These are phyloP conservation scores for Dunckerocampus dactyliophorus DNA, from an alignment of 2,113 vertebrate genomes.

Conservation along the genomic window DNA sequence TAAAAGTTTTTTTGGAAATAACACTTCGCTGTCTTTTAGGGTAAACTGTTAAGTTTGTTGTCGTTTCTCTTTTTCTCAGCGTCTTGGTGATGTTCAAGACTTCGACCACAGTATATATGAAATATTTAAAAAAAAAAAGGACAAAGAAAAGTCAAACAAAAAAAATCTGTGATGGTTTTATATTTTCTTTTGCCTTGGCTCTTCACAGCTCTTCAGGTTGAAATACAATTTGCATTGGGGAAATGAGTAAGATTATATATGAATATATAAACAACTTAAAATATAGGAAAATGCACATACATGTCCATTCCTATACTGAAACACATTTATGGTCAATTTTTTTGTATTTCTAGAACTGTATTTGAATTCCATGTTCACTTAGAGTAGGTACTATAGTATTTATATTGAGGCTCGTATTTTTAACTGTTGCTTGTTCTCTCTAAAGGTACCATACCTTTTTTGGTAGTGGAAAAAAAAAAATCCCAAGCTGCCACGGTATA, in stretches of 20 bases:
- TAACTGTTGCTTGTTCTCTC: slow-evolving; percentile 99
- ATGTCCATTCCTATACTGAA: slow-evolving; percentile 99
- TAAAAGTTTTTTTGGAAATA: slow-evolving; percentile 75
- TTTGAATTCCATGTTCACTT: slow-evolving; percentile 99
- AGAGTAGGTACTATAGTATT: slow-evolving; percentile 99
- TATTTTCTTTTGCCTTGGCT: slow-evolving; percentile 79
- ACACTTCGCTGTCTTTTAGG: slow-evolving; percentile 90
- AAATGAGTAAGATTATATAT: slow-evolving; percentile 99
- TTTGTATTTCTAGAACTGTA: slow-evolving; percentile 99
- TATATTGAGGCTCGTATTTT: slow-evolving; percentile 99
- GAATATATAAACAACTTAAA: slow-evolving; percentile 93
- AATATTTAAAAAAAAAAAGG: slow-evolving; percentile 58
- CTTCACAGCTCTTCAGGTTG: slow-evolving; percentile 98
- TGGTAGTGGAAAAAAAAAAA: slow-evolving; percentile 93
- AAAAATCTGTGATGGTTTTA: slow-evolving; percentile 72
- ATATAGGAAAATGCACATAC: slow-evolving; percentile 99
- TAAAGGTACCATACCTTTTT: slow-evolving; percentile 97
- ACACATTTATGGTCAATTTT: slow-evolving; percentile 99
- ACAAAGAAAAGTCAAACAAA: slow-evolving; percentile 59
- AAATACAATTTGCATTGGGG: slow-evolving; percentile 96
- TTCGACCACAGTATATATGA: slow-evolving; percentile 82
- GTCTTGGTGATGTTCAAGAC: slow-evolving; percentile 96
- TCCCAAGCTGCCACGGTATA: slow-evolving; percentile 98
- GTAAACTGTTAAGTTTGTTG: slow-evolving; percentile 85
- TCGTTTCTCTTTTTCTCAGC: slow-evolving; percentile 80